Percentiles rank a stretch among this genome's conserved stretches.
These are phyloP conservation scores for Apaloderma vittatum DNA, from an alignment of 2,113 vertebrate genomes.

Conservation along the genomic window DNA sequence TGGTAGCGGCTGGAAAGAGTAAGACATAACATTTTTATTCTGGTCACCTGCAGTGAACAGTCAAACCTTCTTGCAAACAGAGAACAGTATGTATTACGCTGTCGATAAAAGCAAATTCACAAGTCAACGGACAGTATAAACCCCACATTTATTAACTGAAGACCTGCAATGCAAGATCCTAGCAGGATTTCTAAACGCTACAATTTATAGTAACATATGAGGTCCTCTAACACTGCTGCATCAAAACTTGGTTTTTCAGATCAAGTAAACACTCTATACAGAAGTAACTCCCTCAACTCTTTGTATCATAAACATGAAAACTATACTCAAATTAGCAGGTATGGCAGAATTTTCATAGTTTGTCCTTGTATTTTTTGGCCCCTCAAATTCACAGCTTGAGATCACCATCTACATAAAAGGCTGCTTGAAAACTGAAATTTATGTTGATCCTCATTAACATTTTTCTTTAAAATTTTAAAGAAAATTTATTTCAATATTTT, in stretches of 20 bases:
- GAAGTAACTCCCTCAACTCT: background rate
- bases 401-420: background rate
- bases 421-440: background rate
- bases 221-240: background rate
- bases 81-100: background rate
- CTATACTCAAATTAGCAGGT: background rate
- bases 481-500: background rate
- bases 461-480: background rate
- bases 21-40: background rate
- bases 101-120: background rate
- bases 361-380: background rate
- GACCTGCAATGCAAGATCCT: background rate
- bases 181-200: background rate
- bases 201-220: background rate
- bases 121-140: background rate
- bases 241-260: background rate
- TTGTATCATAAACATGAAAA: background rate
- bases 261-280: background rate
- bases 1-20: background rate
- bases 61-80: background rate
- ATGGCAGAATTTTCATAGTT: background rate
- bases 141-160: accelerated
- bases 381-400: background rate
- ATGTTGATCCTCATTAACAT: background rate
- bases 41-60: background rate